Evolutionary conservation across 2,797 vertebrate genomes (phyloP), one percentile per base, ranked within the genome.

Genomic region (Periparus ater): DNA sequence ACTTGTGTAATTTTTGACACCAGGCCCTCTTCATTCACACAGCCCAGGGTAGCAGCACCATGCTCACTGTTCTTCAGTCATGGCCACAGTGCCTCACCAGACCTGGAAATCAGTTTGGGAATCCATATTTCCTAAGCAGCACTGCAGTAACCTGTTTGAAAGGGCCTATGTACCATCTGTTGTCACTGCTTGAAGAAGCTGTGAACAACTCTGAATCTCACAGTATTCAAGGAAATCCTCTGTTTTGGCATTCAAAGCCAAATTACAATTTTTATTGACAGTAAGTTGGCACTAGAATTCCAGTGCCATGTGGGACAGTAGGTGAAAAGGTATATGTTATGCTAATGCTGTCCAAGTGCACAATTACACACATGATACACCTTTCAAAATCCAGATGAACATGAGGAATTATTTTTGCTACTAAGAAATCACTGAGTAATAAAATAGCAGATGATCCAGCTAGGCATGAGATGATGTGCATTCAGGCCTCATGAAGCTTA

Each of bases 341-440:
- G 27, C 38, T 79, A 71, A 32, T 3, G 2, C 32, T 74, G 53
- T 76, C 78, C 65, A 87, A 91, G 65, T 71, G 53, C 61, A 88
- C 61, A 85, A 18, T n/a, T 71, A 15, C 57, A 91, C 57, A 29
- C 11, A 10, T 47, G 19, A 48, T 62, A 13, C 6, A n/a, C 57
- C 75, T 88, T 94, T 80, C 62, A 54, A 92, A 92, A 54, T 80
- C 72, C 89, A 95, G 38, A 80, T 65, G 72, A 68, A 80, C 18
- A 0, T 80, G 68, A 23, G 91, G 78, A 95, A 95, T 85, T 93
- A 68, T 75, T 93, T 94, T 88, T 85, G 57, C 66, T 91, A 38
- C 36, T 55, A 62, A 72, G 62, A 51, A 89, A 38, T 88, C n/a
- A 42, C 26, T 54, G 40, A 53, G 57, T 84, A 88, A 72, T 94